Conservation (phyloP, 2,113 vertebrate species). For the Pterocles burchelli region DNA sequence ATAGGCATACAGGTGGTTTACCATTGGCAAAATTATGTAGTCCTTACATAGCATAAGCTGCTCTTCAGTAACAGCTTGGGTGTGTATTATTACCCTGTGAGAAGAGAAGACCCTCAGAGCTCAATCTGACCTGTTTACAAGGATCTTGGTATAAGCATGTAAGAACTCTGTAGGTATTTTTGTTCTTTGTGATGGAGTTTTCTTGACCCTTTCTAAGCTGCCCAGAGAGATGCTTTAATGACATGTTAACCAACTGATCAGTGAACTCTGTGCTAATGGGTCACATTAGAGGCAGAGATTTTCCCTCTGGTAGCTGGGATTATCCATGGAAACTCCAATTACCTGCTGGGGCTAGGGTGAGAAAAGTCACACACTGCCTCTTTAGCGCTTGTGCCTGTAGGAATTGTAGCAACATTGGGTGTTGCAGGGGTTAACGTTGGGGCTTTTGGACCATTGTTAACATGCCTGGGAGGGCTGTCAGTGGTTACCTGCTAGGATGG, state of each 20-base stretch:
- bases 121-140: not conserved
- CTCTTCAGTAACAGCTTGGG: not conserved
- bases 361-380: slow-evolving; percentile 10
- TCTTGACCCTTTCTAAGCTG: slow-evolving; percentile 48
- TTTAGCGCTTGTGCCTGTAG: not conserved
- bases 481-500: not conserved
- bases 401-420: not conserved
- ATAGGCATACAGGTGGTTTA: not conserved
- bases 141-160: not conserved
- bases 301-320: slow-evolving; percentile 54
- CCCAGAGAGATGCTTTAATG: slow-evolving; percentile 20
- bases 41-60: not conserved
- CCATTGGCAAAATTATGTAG: not conserved
- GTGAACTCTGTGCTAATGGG: slow-evolving; percentile 61
- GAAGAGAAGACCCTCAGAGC: not conserved
- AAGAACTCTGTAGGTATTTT: not conserved
- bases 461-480: not conserved
- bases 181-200: slow-evolving; percentile 28
- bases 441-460: not conserved
- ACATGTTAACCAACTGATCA: slow-evolving; percentile 32
- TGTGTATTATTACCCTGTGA: not conserved
- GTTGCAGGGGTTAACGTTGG: not conserved
- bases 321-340: slow-evolving; percentile 55
- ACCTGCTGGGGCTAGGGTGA: slow-evolving; percentile 33
- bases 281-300: slow-evolving; percentile 14